Percentiles rank a stretch among this genome's conserved stretches.
Evolutionary conservation across 2,888 invertebrate genomes (phyloP).

Genomic region (Alsophila aescularia): DNA sequence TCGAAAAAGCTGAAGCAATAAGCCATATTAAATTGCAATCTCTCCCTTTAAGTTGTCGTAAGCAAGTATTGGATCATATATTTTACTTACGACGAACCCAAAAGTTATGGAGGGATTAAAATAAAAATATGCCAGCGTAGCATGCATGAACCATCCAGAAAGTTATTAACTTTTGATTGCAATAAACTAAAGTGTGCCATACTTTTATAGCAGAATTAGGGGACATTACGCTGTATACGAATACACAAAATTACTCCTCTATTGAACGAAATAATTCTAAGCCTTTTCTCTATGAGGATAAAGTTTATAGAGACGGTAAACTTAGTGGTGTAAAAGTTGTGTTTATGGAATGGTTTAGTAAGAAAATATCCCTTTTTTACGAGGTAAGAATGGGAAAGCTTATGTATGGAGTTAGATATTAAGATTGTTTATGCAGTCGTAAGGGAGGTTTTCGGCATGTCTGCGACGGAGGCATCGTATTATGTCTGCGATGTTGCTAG

Average conservation of each 20-base stretch:
- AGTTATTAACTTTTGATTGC: slow-evolving; percentile 79
- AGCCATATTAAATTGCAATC: slow-evolving; percentile 22
- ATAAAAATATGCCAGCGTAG: slow-evolving; percentile 29
- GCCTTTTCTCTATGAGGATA: slow-evolving; percentile 39
- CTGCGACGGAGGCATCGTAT: slow-evolving; percentile 28
- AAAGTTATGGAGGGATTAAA: slow-evolving; percentile 30
- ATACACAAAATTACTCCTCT: slow-evolving; percentile 30
- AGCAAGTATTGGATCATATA: slow-evolving; percentile 30
- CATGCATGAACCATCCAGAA: slow-evolving; percentile 29
- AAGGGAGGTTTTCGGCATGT: slow-evolving; percentile 46
- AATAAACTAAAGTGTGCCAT: slow-evolving; percentile 78
- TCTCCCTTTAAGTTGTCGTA: slow-evolving; percentile 15
- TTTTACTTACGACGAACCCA: slow-evolving; percentile 29
- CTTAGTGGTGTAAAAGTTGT: slow-evolving; percentile 52
- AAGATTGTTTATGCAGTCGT: slow-evolving; percentile 70
- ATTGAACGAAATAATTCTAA: slow-evolving; percentile 23
- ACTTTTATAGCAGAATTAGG: slow-evolving; percentile 78
- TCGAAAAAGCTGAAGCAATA: slow-evolving; percentile 5
- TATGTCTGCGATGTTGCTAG: slow-evolving; percentile 15
- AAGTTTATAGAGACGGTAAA: slow-evolving; percentile 26
- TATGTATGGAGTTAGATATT: slow-evolving; percentile 72
- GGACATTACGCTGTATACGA: slow-evolving; percentile 59
- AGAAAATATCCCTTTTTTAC: slow-evolving; percentile 80
- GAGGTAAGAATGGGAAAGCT: slow-evolving; percentile 76
- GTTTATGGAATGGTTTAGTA: slow-evolving; percentile 77